Evolutionary conservation across 2,797 vertebrate species (phyloP).

Genomic region (Spinus olivaceus): DNA sequence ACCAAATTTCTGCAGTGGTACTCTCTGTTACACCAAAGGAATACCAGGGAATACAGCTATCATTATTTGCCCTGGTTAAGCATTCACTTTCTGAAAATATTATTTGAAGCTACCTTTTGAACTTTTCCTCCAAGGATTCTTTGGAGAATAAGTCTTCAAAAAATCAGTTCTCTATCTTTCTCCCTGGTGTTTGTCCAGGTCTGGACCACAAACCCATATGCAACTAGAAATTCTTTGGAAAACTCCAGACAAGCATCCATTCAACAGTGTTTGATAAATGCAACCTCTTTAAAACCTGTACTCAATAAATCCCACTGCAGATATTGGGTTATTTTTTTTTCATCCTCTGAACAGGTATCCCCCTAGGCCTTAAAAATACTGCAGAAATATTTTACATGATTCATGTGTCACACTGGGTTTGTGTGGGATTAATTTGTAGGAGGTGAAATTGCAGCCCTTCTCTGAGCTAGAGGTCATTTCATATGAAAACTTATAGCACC

Average conservation of each 20-base stretch:
- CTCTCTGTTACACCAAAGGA: neutral
- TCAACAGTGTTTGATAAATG: neutral
- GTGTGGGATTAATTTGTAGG: slow-evolving; percentile 4
- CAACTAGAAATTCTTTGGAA: neutral
- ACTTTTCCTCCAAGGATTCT: neutral
- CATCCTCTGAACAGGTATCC: neutral
- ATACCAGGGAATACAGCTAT: neutral
- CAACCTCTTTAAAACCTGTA: neutral
- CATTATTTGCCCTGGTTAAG: neutral
- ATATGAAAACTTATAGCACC: neutral
- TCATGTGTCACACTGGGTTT: neutral
- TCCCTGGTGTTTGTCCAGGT: neutral
- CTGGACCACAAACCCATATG: neutral
- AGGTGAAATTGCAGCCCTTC: neutral
- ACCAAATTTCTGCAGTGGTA: rapidly evolving
- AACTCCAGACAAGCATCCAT: neutral
- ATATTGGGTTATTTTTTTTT: slow-evolving; percentile 9
- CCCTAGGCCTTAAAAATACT: slow-evolving; percentile 1
- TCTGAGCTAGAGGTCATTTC: slow-evolving; percentile 14
- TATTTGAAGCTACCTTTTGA: neutral
- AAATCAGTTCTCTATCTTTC: neutral
- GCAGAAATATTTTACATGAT: slow-evolving; percentile 4
- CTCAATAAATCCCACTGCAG: neutral
- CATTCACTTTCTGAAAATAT: neutral
- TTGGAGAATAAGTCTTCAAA: neutral